Evolutionary conservation across 2,888 invertebrate species (phyloP).

Genomic region (Andrena hattorfiana): DNA sequence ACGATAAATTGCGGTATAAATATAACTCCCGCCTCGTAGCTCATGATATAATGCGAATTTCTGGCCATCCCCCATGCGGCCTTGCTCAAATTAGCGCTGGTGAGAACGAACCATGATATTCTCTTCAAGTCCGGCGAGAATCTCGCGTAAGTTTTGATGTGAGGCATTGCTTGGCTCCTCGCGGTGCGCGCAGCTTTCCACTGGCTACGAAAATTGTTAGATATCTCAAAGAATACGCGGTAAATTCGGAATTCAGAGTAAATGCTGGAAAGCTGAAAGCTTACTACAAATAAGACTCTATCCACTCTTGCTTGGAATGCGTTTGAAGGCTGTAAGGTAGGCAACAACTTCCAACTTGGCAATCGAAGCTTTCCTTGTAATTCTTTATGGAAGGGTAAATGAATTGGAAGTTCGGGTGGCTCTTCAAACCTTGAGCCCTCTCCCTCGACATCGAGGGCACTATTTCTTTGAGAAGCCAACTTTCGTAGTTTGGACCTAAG

Average conservation of each 20-base stretch:
- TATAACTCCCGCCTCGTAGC: slow-evolving; percentile 96
- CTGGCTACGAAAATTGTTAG: slow-evolving; percentile 85
- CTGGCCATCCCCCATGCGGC: slow-evolving; percentile 96
- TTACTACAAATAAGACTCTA: slow-evolving; percentile 91
- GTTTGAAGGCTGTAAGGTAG: slow-evolving; percentile 93
- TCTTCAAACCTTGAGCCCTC: slow-evolving; percentile 86
- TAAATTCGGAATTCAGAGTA: too few relatives aligned
- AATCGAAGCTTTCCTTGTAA: slow-evolving; percentile 94
- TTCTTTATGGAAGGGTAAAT: slow-evolving; percentile 94
- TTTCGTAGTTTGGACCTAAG: slow-evolving; percentile 88
- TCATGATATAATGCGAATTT: slow-evolving; percentile 88
- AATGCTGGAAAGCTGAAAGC: slow-evolving; percentile 75
- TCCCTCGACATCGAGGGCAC: slow-evolving; percentile 88
- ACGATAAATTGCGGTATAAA: slow-evolving; percentile 94
- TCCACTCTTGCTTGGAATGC: slow-evolving; percentile 94
- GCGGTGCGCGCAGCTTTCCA: slow-evolving; percentile 92
- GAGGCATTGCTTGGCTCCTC: slow-evolving; percentile 96
- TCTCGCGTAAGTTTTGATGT: slow-evolving; percentile 96
- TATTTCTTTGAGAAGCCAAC: slow-evolving; percentile 93
- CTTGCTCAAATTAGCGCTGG: slow-evolving; percentile 98
- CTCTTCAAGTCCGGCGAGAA: slow-evolving; percentile 89
- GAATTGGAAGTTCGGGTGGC: slow-evolving; percentile 87
- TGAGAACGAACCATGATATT: slow-evolving; percentile 94
- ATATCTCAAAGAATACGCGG: background rate
- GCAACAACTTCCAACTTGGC: slow-evolving; percentile 93